Evolutionary conservation across 2,113 vertebrate genomes (phyloP), one percentile per base, ranked within the genome.

Genomic region (Gobio gobio): DNA sequence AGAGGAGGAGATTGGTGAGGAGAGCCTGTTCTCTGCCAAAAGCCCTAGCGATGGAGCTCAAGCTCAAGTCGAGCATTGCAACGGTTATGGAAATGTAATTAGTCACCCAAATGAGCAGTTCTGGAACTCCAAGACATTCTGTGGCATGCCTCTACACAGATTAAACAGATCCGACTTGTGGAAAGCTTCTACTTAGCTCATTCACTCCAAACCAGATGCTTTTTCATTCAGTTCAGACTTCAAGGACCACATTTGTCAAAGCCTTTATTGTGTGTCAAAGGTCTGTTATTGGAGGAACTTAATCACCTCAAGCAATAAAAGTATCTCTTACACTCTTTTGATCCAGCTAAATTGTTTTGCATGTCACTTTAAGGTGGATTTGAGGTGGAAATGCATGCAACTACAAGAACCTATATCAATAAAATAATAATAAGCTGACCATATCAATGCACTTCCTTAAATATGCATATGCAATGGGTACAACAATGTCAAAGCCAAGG

Each of bases 41-140:
- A 58, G 24, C 36, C 13, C 18, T 47, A 54, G 59, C 10, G 36
- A 33, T 54, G n/a, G n/a, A 66, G 43, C 51, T 63, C 56, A 43
- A 74, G 56, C 51, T 83, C 68, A 74, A 43, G 14, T 22, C 5
- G 24, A 33, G 43, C 63, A 54, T 36, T 33, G 64, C 33, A 43
- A 73, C 7, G 13, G 29, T 83, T 56, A 70, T 83, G 81, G 81
- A 83, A 83, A 83, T 72, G 81, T 54, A 83, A 83, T 83, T 82
- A 82, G 45, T 66, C 26, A n/a, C 29, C 63, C 63, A 54, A 82
- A 82, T 82, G 78, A 64, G 63, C 79, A 33, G 61, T 82, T 82
- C 63, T 82, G 61, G 59, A 81, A 14, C 20, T 66, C 43, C 2
- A 47, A 54, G 18, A 82, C 63, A 13, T 45, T 79, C 33, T 61